Base-by-base conservation (phyloP, 2,113 vertebrate species). In the Tricholaema leucomelas region DNA sequence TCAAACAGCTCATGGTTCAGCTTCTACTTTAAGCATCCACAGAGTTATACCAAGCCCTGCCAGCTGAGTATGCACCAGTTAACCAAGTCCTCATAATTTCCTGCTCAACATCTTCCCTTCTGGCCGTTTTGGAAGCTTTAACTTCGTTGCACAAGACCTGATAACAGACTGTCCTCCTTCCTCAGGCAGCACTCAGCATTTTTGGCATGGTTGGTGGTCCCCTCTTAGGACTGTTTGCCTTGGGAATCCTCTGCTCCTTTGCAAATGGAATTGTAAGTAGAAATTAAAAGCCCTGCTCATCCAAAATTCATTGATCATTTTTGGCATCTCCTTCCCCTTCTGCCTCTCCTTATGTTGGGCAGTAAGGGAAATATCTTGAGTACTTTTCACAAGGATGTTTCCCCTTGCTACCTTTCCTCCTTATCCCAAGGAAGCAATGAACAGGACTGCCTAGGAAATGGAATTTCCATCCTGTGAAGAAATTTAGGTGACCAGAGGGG, bases 161-260 rank as follows among this genome's bases (percentile, higher is more conserved):
- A 92, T 30, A 72, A 15, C 25, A 86, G 28, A 85, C 28, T 60
- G 36, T 59, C 7, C 90, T 55, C 74, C 70, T 96, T 97, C 69
- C 93, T 50, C 69, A 99, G 99, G 99, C 99, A 50, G 98, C 99
- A 0, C 97, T 99, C 92, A 99, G 98, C 84, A 98, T 99, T 96
- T 99, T 99, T 96, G 99, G 99, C 55, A 99, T 99, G 98, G 91
- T 99, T 52, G 98, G 99, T 60, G 99, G 99, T 33, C 99, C 99
- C 46, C 98, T 99, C 71, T 91, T 99, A 55, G 99, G 99, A 44
- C 94, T 99, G 7, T 99, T 98, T 97, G 7, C 98, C 36, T 95
- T 99, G 91, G 99, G 99, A 77, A 99, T 99, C 95, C 96, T 99
- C 81, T 99, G 98, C 93, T 98, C 98, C 61, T 98, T 98, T 93